Conservation (phyloP, 2,888 invertebrate genomes). For the Strigamia transsilvanica region DNA sequence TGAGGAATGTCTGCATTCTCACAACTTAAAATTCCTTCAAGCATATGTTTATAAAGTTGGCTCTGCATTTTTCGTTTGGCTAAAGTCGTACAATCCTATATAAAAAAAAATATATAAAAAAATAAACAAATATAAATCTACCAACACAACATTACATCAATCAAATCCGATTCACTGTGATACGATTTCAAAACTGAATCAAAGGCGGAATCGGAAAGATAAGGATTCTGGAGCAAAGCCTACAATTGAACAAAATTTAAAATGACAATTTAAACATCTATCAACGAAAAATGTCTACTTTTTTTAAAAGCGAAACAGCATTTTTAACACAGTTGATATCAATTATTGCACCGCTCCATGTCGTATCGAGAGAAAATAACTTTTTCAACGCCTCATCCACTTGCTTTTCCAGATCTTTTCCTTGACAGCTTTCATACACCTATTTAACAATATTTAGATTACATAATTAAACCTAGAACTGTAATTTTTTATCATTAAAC, state of each 20-base stretch:
- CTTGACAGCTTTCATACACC: constrained; percentile 5
- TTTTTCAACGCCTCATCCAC: not conserved
- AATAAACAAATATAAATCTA: not conserved
- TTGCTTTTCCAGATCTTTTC: not conserved
- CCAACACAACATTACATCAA: not conserved
- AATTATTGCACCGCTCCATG: not conserved
- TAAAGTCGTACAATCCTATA: not conserved
- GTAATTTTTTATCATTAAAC: not conserved
- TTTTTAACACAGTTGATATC: not conserved
- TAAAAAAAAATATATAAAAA: not conserved
- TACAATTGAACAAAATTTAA: not conserved
- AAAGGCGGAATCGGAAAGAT: not conserved
- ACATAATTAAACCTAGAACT: not conserved
- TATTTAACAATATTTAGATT: not conserved
- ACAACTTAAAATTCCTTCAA: not conserved
- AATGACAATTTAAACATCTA: not conserved
- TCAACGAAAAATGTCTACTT: not conserved
- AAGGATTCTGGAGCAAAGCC: constrained; percentile 6
- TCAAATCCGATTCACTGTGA: not conserved
- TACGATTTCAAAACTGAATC: not conserved
- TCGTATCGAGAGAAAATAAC: not conserved
- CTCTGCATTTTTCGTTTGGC: not conserved
- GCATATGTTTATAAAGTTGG: not conserved
- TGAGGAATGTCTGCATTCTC: too few relatives aligned
- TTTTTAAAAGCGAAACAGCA: not conserved